Base-by-base conservation (phyloP, 2,888 invertebrate genomes). In the Microplitis manilae region DNA sequence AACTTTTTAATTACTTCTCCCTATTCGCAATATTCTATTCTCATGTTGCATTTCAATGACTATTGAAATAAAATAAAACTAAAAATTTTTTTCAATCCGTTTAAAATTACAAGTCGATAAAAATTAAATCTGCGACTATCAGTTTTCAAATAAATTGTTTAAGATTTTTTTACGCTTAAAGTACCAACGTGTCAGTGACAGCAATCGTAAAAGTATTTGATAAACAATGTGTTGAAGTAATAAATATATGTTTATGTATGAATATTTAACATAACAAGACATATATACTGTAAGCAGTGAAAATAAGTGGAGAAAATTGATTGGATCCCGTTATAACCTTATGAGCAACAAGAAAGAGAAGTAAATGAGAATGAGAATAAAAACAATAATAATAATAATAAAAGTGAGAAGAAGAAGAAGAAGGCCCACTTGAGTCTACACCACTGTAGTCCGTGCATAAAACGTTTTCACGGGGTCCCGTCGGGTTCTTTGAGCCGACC, bases 401-500 rank as follows among this genome's bases (percentile, higher is more conserved):
- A 50, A 13, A 50, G 13, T 13, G 50, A 50, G 50, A 50, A 50
- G 8, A 50, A 13, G 50, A 5, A 2, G 50, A 50, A 13, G 8
- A 50, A 40, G 78, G 69, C 75, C 82, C 86, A 81, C 80, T 81
- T 70, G 77, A 83, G 65, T 77, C 85, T 83, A 83, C 87, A 86
- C 87, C 88, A 86, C 83, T 87, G 87, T 50, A 50, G 50, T 80
- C 81, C 85, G 83, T 84, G 85, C 84, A 86, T 87, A 86, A 50
- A 87, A 87, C 87, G 87, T 86, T 88, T 88, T 87, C 87, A 88
- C 85, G 86, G 87, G 85, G 84, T 85, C 84, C 81, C 79, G 85
- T 82, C 85, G 85, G 86, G 84, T 82, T 83, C 86, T 87, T 87
- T 87, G 85, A 87, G 85, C 81, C 82, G 79, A 82, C 83, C 85